Evolutionary conservation across 2,797 vertebrate genomes (phyloP), one percentile per base, ranked within the genome.

Genomic region (Gallinago stenura): DNA sequence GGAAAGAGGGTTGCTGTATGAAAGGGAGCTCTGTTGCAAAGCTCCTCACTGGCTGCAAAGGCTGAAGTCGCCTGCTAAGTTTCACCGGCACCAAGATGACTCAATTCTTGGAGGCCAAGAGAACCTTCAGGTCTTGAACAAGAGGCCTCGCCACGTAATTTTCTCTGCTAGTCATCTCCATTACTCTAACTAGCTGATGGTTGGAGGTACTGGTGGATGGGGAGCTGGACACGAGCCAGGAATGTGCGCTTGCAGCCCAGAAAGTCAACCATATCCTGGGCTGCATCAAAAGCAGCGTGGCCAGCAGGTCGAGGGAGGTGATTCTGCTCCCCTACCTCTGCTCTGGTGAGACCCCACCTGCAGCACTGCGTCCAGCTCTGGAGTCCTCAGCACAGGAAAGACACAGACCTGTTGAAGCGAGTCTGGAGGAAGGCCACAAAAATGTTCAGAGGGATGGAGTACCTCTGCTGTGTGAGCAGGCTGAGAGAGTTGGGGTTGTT

Each of bases 21-120:
- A 96, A 94, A 92, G 68, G 57, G 37, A 83, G 30, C 46, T 94
- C 45, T 83, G 62, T 73, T 85, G 79, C 56, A 87, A 87, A 89
- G 19, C 69, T 50, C 39, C 56, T 85, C 30, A 51, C 57, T 51
- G 82, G 18, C 57, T 91, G 53, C 50, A 68, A 70, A 69, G 71
- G 71, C 37, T 69, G 56, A 26, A 85, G 69, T 46, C 2, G 7
- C 31, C 57, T 87, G 39, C 12, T 18, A 62, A 68, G 25, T 81
- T 77, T 89, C 79, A 81, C 45, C 14, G 0, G 46, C 25, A 85
- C 71, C 21, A 51, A 71, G 87, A 70, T 0, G 0, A 64, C 39
- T 65, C 43, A 56, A 0, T 71, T 77, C 37, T 73, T 31, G 48
- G 45, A 88, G 64, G 46, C 48, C 21, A 43, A n/a, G 28, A 58